These are phyloP conservation scores for Macrotis lagotis DNA, from an alignment of 2,113 vertebrate genomes.

Conservation along the genomic window DNA sequence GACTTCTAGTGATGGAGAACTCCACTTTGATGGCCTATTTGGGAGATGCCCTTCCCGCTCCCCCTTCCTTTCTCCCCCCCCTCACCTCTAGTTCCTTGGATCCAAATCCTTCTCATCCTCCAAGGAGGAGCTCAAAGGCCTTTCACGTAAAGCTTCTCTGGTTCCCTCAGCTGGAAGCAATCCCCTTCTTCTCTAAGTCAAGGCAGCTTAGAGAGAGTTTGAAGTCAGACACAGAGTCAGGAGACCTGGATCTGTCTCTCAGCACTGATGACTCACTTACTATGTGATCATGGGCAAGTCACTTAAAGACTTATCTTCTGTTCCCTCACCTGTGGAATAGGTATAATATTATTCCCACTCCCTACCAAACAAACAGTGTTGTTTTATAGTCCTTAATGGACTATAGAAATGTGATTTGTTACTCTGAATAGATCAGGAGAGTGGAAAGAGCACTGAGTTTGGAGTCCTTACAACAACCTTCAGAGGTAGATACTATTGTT, in stretches of 20 bases:
- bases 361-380: neutral
- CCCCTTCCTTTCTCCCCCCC: neutral
- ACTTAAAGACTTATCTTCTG: neutral
- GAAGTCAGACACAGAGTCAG: neutral
- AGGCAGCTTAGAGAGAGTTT: neutral
- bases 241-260: neutral
- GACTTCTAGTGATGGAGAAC: neutral
- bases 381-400: neutral
- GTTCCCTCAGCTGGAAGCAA: neutral
- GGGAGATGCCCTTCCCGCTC: neutral
- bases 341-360: accelerated
- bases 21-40: neutral
- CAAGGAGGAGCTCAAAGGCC: neutral
- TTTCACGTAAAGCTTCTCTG: neutral
- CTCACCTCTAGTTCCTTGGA: neutral
- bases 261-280: neutral
- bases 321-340: neutral
- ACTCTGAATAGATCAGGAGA: neutral
- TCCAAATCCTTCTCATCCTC: neutral
- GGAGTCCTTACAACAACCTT: neutral
- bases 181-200: neutral
- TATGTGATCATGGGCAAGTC: accelerated
- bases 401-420: neutral
- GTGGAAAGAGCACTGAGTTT: neutral
- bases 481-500: neutral